Conservation (phyloP, 37 sponge, comb jelly and placozoan genomes). For the Halichondria panicea region DNA sequence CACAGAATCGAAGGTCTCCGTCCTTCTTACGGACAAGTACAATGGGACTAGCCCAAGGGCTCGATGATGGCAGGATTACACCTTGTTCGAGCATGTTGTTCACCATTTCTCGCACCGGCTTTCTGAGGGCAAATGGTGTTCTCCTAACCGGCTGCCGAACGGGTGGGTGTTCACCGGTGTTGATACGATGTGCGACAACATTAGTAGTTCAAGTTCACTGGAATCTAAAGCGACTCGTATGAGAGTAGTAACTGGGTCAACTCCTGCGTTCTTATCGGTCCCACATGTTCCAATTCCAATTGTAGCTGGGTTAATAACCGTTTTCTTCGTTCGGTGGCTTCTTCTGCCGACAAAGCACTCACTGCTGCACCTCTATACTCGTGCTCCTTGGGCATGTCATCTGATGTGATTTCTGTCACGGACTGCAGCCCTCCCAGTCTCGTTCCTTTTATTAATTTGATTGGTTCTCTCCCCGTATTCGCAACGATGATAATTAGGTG, state of each 20-base stretch:
- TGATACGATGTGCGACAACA: constrained; percentile 22
- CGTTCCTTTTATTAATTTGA: constrained; percentile 25
- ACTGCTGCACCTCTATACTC: too few relatives aligned
- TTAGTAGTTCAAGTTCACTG: constrained; percentile 28
- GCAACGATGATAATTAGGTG: constrained; percentile 3
- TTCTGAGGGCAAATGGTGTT: constrained; percentile 28
- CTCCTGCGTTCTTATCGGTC: too few relatives aligned
- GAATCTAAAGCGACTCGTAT: constrained; percentile 54
- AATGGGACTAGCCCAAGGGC: constrained; percentile 67
- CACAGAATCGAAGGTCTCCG: constrained; percentile 46
- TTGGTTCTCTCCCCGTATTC: constrained; percentile 19
- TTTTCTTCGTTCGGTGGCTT: too few relatives aligned
- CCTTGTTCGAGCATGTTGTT: constrained; percentile 42
- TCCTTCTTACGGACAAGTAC: constrained; percentile 56
- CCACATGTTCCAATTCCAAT: too few relatives aligned
- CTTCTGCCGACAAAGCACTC: too few relatives aligned
- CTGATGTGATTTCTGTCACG: background rate
- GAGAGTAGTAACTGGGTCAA: too few relatives aligned
- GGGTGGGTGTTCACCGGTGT: constrained; percentile 50
- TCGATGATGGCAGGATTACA: constrained; percentile 43
- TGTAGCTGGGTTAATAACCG: too few relatives aligned
- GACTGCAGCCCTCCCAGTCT: constrained; percentile 15
- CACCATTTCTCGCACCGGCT: constrained; percentile 29
- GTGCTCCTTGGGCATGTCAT: too few relatives aligned
- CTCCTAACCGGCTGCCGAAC: constrained; percentile 47